Percentiles rank a stretch among this genome's conserved stretches.
These are phyloP conservation scores for Tricholaema leucomelas DNA, from an alignment of 2,113 vertebrate species.

Conservation along the genomic window DNA sequence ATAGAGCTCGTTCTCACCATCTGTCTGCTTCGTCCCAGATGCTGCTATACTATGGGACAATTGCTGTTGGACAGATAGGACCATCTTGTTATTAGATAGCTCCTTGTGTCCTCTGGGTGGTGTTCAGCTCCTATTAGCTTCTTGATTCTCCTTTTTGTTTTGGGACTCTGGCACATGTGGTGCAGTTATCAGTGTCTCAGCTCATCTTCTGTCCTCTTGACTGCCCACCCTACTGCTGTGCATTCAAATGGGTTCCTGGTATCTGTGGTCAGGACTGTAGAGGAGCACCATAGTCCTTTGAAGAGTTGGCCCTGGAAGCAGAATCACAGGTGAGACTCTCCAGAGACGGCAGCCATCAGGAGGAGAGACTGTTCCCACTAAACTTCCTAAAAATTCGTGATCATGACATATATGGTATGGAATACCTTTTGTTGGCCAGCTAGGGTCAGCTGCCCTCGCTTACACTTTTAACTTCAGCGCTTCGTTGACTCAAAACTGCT, in stretches of 20 bases:
- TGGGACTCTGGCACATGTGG: neutral
- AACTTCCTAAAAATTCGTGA: neutral
- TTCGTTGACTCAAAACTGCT: neutral
- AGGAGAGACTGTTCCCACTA: neutral
- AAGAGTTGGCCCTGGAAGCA: neutral
- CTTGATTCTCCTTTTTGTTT: neutral
- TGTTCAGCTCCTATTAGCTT: neutral
- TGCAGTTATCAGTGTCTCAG: neutral
- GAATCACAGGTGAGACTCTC: neutral
- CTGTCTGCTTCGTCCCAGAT: neutral
- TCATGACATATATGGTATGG: neutral
- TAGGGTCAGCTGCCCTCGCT: neutral
- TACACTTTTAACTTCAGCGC: neutral
- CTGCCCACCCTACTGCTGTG: neutral
- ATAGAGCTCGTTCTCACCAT: neutral
- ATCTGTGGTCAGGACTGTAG: neutral
- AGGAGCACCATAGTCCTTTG: neutral
- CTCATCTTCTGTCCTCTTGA: neutral
- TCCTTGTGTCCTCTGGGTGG: neutral
- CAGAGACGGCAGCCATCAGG: neutral
- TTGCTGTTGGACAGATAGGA: neutral
- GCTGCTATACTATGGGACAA: neutral
- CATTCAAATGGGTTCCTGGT: neutral
- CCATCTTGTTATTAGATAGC: accelerated
- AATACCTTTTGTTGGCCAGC: neutral